Evolutionary conservation across 2,888 invertebrate genomes (phyloP).

Genomic region (Ernsta delagoae): DNA sequence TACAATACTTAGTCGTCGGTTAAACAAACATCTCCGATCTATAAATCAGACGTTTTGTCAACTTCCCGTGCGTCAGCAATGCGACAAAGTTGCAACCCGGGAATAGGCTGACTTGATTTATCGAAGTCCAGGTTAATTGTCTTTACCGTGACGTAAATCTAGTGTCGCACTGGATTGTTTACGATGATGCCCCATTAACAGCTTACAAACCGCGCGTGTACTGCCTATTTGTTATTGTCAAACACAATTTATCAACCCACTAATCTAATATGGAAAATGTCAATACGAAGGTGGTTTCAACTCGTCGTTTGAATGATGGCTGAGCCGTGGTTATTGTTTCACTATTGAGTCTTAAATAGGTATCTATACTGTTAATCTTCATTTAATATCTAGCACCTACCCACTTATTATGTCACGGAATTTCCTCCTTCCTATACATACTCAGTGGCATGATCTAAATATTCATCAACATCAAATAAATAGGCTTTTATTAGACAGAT

Average conservation of each 20-base stretch:
- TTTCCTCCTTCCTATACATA: too few relatives aligned
- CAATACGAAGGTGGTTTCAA: background rate
- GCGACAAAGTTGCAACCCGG: conserved; percentile 53
- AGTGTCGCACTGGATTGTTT: conserved; percentile 50
- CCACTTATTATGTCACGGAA: too few relatives aligned
- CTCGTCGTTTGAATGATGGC: too few relatives aligned
- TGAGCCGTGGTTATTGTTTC: too few relatives aligned
- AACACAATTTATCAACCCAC: background rate
- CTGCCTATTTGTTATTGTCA: conserved; percentile 25
- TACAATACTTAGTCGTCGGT: background rate
- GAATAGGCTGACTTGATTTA: conserved; percentile 54
- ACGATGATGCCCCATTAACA: conserved; percentile 41
- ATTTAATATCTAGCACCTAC: too few relatives aligned
- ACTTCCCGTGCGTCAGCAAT: conserved; percentile 47
- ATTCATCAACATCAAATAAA: background rate
- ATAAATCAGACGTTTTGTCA: conserved; percentile 61
- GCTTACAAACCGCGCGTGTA: background rate
- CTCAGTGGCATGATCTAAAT: background rate
- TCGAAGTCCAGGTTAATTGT: conserved; percentile 61
- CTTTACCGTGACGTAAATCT: conserved; percentile 60
- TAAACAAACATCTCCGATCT: conserved; percentile 6
- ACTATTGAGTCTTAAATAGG: too few relatives aligned
- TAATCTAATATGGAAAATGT: background rate
- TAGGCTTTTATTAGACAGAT: too few relatives aligned
- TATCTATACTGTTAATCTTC: too few relatives aligned